Conservation (phyloP, 2,888 invertebrate genomes). For the Melinopterus prodromus region DNA sequence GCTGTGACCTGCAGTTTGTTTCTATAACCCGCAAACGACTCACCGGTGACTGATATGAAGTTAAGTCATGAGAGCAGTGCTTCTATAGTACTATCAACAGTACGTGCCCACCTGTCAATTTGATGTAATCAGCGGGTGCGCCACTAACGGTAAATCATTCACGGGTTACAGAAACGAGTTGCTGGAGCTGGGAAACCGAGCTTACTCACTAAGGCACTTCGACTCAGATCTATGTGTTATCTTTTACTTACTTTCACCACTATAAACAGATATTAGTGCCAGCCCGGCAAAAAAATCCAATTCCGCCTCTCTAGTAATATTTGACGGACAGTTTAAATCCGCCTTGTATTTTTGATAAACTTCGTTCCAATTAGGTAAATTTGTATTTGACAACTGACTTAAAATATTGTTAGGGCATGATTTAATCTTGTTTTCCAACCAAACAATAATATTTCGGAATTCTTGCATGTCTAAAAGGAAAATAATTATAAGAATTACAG, state of each 20-base stretch:
- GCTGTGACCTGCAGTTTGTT: too few species aligned
- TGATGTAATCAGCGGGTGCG: too few species aligned
- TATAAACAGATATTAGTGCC: slow-evolving; percentile 84
- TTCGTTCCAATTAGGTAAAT: slow-evolving; percentile 73
- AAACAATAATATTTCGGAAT: slow-evolving; percentile 81
- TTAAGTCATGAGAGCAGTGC: too few species aligned
- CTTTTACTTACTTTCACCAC: slow-evolving; percentile 72
- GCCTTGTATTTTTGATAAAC: slow-evolving; percentile 77
- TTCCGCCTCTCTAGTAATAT: slow-evolving; percentile 69
- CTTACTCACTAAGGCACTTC: too few species aligned
- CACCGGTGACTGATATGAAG: too few species aligned
- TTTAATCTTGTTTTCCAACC: slow-evolving; percentile 94
- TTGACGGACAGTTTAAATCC: slow-evolving; percentile 78
- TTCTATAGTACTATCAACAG: too few species aligned
- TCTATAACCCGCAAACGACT: too few species aligned
- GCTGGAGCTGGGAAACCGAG: too few species aligned
- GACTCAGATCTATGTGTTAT: too few species aligned
- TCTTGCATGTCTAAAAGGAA: slow-evolving; percentile 74
- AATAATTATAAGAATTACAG: slow-evolving; percentile 24
- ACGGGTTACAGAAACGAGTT: too few species aligned
- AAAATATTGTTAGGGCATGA: slow-evolving; percentile 86
- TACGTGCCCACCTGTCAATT: too few species aligned
- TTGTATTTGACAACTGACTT: slow-evolving; percentile 73
- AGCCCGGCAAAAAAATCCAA: slow-evolving; percentile 87
- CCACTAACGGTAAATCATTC: too few species aligned